These are phyloP conservation scores for Hipparchia semele DNA, from an alignment of 2,888 invertebrate genomes.

Conservation along the genomic window DNA sequence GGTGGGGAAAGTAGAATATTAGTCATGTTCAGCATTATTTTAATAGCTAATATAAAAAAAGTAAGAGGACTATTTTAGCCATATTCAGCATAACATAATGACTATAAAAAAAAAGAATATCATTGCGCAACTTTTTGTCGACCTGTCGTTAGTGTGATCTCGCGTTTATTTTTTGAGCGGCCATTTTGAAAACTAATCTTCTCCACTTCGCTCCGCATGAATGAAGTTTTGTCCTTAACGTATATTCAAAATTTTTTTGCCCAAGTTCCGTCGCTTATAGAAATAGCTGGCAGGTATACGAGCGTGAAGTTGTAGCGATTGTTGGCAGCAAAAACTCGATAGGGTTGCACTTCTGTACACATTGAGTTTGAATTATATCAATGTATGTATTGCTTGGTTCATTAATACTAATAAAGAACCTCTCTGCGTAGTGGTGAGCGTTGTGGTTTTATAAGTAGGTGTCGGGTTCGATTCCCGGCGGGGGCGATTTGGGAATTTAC, in stretches of 20 bases:
- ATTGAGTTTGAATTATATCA: background rate
- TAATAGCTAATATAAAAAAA: no score
- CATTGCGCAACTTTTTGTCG: background rate
- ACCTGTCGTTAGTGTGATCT: background rate
- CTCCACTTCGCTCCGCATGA: constrained; percentile 34
- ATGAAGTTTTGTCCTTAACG: constrained; percentile 34
- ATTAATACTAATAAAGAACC: no score
- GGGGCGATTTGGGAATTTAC: no score
- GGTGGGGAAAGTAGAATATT: no score
- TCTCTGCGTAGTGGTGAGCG: no score
- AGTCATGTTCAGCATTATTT: no score
- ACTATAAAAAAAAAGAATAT: no score
- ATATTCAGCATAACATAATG: no score
- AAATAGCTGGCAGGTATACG: constrained; percentile 41
- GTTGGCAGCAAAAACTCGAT: constrained; percentile 22
- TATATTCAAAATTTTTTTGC: constrained; percentile 37
- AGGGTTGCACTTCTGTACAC: background rate
- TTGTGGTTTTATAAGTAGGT: no score
- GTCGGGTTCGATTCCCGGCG: no score
- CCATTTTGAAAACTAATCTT: constrained; percentile 28
- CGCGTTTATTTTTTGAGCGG: constrained; percentile 11
- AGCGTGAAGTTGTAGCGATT: constrained; percentile 40
- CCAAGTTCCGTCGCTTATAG: constrained; percentile 33
- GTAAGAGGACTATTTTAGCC: no score
- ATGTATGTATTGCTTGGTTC: no score